These are phyloP conservation scores for Blastobasis lacticolella DNA, from an alignment of 2,888 invertebrate species.

Conservation along the genomic window DNA sequence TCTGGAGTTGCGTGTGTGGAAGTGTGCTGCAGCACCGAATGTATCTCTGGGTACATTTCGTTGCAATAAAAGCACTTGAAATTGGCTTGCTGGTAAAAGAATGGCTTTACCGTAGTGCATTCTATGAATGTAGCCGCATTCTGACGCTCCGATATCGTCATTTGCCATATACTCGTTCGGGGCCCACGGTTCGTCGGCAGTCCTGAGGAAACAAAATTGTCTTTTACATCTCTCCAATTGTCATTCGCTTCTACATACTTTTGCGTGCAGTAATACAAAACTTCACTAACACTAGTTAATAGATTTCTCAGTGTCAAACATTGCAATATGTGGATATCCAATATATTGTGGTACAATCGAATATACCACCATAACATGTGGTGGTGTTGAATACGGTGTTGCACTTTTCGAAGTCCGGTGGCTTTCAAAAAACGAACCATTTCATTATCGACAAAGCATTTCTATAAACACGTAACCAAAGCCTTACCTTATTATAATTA, in stretches of 20 bases:
- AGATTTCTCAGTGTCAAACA: no score
- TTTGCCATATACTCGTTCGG: conserved; percentile 62
- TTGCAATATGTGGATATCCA: no score
- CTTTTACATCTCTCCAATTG: conserved; percentile 9
- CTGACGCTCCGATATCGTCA: conserved; percentile 60
- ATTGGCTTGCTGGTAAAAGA: conserved; percentile 62
- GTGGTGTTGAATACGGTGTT: no score
- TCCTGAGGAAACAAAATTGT: conserved; percentile 30
- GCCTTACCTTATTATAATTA: no score
- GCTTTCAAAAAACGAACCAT: no score
- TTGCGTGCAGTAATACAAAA: conserved; percentile 2
- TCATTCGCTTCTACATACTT: conserved; percentile 3
- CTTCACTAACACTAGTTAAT: no score
- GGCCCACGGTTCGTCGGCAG: conserved; percentile 31
- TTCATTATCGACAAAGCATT: no score
- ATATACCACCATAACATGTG: no score
- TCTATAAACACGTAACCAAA: no score
- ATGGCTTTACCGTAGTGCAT: conserved; percentile 52
- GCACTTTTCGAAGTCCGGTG: no score
- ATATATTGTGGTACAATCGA: no score
- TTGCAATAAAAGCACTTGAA: conserved; percentile 66
- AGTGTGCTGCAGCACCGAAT: conserved; percentile 47
- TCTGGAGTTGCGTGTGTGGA: conserved; percentile 41
- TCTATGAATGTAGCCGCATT: conserved; percentile 62
- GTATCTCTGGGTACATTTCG: conserved; percentile 55